phyloP scores from a whole-genome alignment of 2,888 invertebrate genomes.

The Epirrhoe alternata region DNA sequence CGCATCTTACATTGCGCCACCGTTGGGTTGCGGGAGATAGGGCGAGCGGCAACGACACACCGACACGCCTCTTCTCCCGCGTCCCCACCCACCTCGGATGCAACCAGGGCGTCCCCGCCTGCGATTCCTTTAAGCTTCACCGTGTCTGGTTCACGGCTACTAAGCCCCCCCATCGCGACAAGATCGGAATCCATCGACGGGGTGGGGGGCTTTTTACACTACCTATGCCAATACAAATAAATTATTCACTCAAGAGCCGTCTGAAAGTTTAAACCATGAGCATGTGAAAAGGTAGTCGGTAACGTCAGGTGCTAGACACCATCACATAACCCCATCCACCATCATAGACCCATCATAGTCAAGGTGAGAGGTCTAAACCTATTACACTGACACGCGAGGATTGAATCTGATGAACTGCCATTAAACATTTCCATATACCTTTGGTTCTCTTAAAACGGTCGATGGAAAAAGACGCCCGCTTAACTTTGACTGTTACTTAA shows the following conservation, averaged over 20 bases:
- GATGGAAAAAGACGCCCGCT: neutral
- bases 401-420: constrained; percentile 14
- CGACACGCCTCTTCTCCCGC: no score
- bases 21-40: no score
- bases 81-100: no score
- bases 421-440: constrained; percentile 9
- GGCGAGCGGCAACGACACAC: no score
- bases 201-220: no score
- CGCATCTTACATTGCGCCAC: no score
- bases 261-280: neutral
- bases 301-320: constrained; percentile 34
- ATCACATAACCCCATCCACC: constrained; percentile 21
- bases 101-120: no score
- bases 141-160: no score
- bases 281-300: constrained; percentile 16
- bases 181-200: no score
- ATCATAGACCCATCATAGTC: constrained; percentile 17
- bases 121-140: no score
- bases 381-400: constrained; percentile 19
- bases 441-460: neutral
- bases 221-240: neutral
- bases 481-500: no score
- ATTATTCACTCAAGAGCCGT: neutral
- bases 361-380: constrained; percentile 26
- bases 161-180: no score